Percentiles rank a stretch among this genome's conserved stretches.
Evolutionary conservation across 2,888 invertebrate species (phyloP).

Genomic region (Pharmacophagus antenor): DNA sequence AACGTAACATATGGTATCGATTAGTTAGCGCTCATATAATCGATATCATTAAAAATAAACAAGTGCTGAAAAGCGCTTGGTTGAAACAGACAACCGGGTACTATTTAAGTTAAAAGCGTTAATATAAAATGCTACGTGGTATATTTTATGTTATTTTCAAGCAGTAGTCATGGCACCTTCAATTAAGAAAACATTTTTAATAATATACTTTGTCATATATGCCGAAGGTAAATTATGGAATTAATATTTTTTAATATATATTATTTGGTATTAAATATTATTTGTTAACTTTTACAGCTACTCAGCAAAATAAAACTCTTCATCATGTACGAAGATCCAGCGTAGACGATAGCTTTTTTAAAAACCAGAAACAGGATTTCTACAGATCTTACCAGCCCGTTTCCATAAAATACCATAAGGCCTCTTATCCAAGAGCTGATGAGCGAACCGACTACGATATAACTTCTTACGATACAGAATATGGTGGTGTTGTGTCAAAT

Average conservation of each 20-base stretch:
- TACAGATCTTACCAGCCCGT: constrained; percentile 69
- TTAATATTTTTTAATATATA: constrained; percentile 12
- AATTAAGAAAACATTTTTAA: constrained; percentile 41
- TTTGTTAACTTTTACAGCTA: constrained; percentile 44
- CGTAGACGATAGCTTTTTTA: constrained; percentile 55
- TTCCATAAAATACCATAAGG: constrained; percentile 60
- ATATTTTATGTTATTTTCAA: background rate
- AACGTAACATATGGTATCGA: constrained; percentile 38
- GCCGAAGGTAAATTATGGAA: constrained; percentile 41
- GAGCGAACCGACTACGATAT: constrained; percentile 68
- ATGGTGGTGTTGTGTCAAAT: constrained; percentile 73
- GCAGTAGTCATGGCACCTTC: constrained; percentile 32
- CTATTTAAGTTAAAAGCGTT: constrained; percentile 2
- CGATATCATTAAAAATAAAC: constrained; percentile 41
- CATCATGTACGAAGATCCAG: constrained; percentile 55
- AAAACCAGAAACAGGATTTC: constrained; percentile 54
- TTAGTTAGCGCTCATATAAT: constrained; percentile 37
- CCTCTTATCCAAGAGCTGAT: constrained; percentile 58
- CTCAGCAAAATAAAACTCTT: constrained; percentile 57
- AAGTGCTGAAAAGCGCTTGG: constrained; percentile 22
- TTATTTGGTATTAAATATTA: background rate
- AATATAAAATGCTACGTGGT: constrained; percentile 2
- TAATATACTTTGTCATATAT: constrained; percentile 43
- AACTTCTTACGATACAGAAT: constrained; percentile 70
- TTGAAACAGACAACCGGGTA: constrained; percentile 16